Evolutionary conservation across 2,888 invertebrate genomes (phyloP).

Genomic region (Pterostichus madidus): DNA sequence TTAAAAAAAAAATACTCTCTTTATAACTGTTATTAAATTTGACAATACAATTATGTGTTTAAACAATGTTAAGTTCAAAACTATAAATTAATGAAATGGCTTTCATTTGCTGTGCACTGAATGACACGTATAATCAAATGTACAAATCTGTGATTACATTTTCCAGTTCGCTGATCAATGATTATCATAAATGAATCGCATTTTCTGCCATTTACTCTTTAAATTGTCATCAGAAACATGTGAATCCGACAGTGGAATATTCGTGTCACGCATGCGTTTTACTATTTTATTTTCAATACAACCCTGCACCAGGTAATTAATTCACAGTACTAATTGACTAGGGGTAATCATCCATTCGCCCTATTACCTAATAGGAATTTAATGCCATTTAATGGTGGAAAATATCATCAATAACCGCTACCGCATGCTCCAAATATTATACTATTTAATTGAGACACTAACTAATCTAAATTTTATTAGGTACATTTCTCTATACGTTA

Average conservation of each 20-base stretch:
- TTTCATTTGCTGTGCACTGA: no score
- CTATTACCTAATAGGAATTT: slow-evolving; percentile 4
- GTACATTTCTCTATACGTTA: no score
- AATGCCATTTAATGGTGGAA: slow-evolving; percentile 1
- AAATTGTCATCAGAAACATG: slow-evolving; percentile 21
- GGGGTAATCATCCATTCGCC: slow-evolving; percentile 19
- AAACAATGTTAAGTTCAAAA: no score
- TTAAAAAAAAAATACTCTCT: no score
- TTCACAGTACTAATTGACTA: not conserved
- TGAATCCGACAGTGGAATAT: slow-evolving; percentile 1
- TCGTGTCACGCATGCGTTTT: slow-evolving; percentile 1
- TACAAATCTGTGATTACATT: slow-evolving; percentile 33
- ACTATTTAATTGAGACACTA: no score
- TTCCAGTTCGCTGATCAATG: slow-evolving; percentile 23
- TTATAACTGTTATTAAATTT: no score
- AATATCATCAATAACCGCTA: not conserved
- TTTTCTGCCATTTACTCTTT: slow-evolving; percentile 38
- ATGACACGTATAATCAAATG: slow-evolving; percentile 13
- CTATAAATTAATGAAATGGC: no score
- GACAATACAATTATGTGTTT: no score
- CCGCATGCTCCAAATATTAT: slow-evolving; percentile 33
- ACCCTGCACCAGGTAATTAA: slow-evolving; percentile 20
- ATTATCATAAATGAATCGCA: slow-evolving; percentile 39
- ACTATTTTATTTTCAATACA: not conserved
- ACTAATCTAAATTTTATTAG: not conserved